Base-by-base conservation (phyloP, 2,888 invertebrate genomes). In the Troides oblongomaculatus region DNA sequence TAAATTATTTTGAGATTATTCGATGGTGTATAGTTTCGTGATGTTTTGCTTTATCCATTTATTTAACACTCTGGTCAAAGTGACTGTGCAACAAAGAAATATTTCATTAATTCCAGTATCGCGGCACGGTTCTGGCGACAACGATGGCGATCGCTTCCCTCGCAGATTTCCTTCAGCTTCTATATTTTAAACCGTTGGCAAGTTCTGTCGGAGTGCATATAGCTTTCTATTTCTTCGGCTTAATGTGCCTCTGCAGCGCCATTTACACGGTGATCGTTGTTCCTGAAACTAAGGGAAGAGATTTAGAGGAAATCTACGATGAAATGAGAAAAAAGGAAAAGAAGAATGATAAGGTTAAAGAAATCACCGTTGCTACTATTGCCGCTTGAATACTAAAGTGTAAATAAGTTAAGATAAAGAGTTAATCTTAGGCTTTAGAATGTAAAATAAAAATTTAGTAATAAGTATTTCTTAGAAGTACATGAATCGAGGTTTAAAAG, bases 241-340 rank as follows among this genome's bases (percentile, higher is more conserved):
- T 61, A 1, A 74, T 80, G 66, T 81, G 80, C 36, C 60, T 80
- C 1, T 53, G 72, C 2, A 78, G 75, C 8, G 73, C 76, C 7
- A 17, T 77, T 1, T 80, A 79, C 46, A 75, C 78, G 0, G 58
- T 73, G 2, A 12, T 79, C 0, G 60, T 68, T 4, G 73, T 79
- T 23, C 81, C 81, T 21, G 81, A 81, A 67, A 81, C 81, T 0
- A 80, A 76, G 30, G 72, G 73, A n/a, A 71, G 78, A 58, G 69
- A 66, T 14, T 65, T 81, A 14, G 78, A 79, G 23, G 74, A 77
- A 21, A 80, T 80, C 39, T 78, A 81, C 25, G 66, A 77, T 17
- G 77, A 80, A 60, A 70, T 80, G 43, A 74, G 70, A 36, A 72
- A 70, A 4, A 74, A 74, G 56, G 76, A 75, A 65, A 74, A 73